Percentiles rank a stretch among this genome's conserved stretches.
These are phyloP conservation scores for Pterocles gutturalis DNA, from an alignment of 2,113 vertebrate genomes.

Conservation along the genomic window DNA sequence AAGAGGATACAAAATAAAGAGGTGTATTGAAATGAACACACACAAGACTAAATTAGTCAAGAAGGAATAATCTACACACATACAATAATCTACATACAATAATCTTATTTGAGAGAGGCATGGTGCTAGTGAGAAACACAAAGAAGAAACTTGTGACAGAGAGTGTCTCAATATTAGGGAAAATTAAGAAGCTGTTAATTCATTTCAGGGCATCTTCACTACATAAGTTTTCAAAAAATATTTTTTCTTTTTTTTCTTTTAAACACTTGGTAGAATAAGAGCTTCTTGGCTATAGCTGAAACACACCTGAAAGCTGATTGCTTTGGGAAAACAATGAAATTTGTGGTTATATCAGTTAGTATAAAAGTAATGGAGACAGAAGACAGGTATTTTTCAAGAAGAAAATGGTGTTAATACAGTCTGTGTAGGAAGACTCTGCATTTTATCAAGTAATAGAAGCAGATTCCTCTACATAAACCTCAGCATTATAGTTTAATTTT, in stretches of 20 bases:
- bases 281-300: neutral
- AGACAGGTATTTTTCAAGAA: neutral
- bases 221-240: neutral
- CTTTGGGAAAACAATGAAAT: neutral
- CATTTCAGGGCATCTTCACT: neutral
- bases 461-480: neutral
- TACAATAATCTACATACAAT: too few species aligned
- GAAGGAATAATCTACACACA: neutral
- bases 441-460: neutral
- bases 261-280: neutral
- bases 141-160: neutral
- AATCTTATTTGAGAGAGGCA: neutral
- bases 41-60: neutral
- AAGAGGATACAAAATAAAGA: neutral
- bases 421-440: neutral
- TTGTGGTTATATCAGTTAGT: neutral
- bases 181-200: neutral
- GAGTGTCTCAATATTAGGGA: neutral
- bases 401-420: neutral
- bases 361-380: neutral
- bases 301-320: neutral
- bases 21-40: neutral
- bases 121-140: neutral
- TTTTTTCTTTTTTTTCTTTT: neutral
- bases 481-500: neutral